Evolutionary conservation across 2,113 vertebrate species (phyloP), one percentile per base, ranked within the genome.

Genomic region (Paedocypris sp.): DNA sequence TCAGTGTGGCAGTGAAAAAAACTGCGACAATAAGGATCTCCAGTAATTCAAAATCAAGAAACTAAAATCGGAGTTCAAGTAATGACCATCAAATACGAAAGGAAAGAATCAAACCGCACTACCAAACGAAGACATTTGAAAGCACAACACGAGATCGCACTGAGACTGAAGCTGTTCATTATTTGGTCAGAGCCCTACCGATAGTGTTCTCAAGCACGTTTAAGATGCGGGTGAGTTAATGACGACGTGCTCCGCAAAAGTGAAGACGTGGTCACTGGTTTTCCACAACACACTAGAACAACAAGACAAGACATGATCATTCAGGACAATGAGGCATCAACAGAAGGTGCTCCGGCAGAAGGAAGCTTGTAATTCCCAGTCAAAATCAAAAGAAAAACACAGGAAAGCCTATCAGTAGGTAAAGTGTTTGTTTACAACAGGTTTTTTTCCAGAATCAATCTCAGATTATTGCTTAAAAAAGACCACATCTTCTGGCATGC

Each of bases 1-100:
- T 78, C 84, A 90, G 85, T 77, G 87, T 90, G 91, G 90, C 90
- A 96, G 87, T 89, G 89, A 89, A 81, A 76, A 83, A 88, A 86
- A 85, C 83, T 84, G 84, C 86, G 88, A 80, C 66, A 74, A 75
- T 72, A 75, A 29, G 82, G 86, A 76, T 84, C 83, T 88, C 84
- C 85, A 87, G 83, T 43, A 69, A 58, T 53, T 31, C 5, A 56
- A 80, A 82, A 73, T 78, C 79, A 81, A 85, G 87, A 86, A 86
- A 78, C 25, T 80, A 78, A 56, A 80, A 82, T 79, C 79, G 77
- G 82, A 82, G 80, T 85, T 88, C 86, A 88, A 86, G 81, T 87
- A 85, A 86, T 78, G 86, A 83, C 77, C 67, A 80, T 80, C 76
- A 49, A 78, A 77, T 76, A 51, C 75, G n/a, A 60, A 56, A 80